Evolutionary conservation across 2,888 invertebrate genomes (phyloP).

Genomic region (Cephus spinipes): DNA sequence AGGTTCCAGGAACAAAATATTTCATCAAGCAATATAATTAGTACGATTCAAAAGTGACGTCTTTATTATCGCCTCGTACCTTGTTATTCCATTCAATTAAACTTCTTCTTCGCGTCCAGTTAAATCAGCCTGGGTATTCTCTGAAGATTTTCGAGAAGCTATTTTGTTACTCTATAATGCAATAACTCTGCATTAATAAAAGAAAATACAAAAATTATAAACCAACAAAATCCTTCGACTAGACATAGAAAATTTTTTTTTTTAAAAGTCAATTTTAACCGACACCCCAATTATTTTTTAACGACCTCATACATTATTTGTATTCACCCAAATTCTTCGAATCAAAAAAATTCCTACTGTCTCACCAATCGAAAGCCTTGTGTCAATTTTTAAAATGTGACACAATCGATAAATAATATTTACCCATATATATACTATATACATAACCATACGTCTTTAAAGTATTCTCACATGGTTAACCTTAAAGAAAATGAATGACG

Average conservation of each 20-base stretch:
- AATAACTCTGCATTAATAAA: neutral
- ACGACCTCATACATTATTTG: too few relatives aligned
- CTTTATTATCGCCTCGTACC: conserved; percentile 43
- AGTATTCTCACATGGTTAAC: neutral
- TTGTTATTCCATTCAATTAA: conserved; percentile 51
- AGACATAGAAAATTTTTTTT: too few relatives aligned
- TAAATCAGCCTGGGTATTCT: conserved; percentile 12
- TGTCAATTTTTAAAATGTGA: too few relatives aligned
- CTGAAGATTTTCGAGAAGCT: neutral
- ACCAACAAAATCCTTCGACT: neutral
- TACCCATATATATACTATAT: neutral
- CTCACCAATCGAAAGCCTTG: too few relatives aligned
- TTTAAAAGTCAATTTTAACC: too few relatives aligned
- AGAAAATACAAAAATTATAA: neutral
- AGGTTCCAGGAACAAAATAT: conserved; percentile 58
- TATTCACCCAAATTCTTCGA: too few relatives aligned
- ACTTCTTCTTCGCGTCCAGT: conserved; percentile 47
- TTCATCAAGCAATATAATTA: conserved; percentile 61
- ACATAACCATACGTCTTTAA: neutral
- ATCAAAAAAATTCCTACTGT: too few relatives aligned
- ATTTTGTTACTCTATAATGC: neutral
- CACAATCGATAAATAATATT: neutral
- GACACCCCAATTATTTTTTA: too few relatives aligned
- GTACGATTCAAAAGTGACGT: conserved; percentile 60
- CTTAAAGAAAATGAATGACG: neutral